Conservation (phyloP, 2,797 vertebrate genomes). For the Anas bernieri region DNA sequence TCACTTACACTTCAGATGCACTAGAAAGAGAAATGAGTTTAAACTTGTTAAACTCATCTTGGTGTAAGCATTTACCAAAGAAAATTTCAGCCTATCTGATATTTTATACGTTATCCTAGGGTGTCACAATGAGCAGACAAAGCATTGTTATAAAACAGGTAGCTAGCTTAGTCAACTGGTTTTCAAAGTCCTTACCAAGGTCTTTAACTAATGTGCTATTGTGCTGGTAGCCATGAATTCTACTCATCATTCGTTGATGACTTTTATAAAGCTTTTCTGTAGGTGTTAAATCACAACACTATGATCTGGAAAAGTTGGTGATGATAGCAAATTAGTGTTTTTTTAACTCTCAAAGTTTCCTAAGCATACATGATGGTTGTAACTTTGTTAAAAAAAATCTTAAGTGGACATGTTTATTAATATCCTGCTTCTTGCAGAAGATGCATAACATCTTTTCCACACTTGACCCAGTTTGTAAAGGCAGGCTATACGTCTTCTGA, state of each 20-base stretch:
- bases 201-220: neutral
- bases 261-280: neutral
- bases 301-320: neutral
- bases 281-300: neutral
- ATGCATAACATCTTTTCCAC: conserved; percentile 47
- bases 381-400: neutral
- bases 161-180: neutral
- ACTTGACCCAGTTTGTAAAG: conserved; percentile 69
- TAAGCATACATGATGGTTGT: neutral
- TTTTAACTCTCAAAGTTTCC: neutral
- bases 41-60: neutral
- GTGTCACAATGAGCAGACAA: neutral
- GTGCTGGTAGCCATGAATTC: neutral
- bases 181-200: neutral
- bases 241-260: neutral
- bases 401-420: conserved; percentile 22
- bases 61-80: neutral
- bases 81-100: neutral
- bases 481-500: conserved; percentile 30
- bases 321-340: neutral
- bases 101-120: fast-evolving
- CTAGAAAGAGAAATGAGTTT: neutral
- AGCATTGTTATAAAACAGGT: neutral
- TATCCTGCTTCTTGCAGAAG: neutral
- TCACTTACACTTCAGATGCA: neutral